Base-by-base conservation (phyloP, 1,140 invertebrate species). In the Anastrepha obliqua region DNA sequence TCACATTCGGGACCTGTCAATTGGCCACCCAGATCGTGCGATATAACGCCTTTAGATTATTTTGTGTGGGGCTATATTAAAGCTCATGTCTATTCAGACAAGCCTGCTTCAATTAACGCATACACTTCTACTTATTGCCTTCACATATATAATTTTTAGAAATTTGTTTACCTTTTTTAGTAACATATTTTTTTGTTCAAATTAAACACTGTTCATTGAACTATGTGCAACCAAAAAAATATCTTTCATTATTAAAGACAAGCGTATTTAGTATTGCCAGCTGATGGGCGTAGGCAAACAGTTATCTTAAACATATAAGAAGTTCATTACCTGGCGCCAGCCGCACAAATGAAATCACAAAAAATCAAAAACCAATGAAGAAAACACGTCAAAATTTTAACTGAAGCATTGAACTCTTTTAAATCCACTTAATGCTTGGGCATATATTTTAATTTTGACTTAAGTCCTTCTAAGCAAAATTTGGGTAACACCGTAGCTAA, bases 171-270 rank as follows among this genome's bases (percentile, higher is more conserved):
- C 29, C 29, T 29, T 29, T 29, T 29, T 29, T 29, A 29, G 29
- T 29, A 29, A 29, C 29, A 42, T 67, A 2, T 6, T 3, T 1
- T 1, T 67, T 13, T 67, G 0, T 2, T 42, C 29, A 11, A 2
- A 39, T 67, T 67, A 74, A 47, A 42, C 64, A 67, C n/a, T 9
- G 64, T 67, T 3, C 64, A 67, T 67, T 67, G 64, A 67, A 67
- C 64, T 67, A 1, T 8, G 20, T 55, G 2, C 64, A 42, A 3
- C 0, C 7, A 55, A 8, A 42, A 67, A 13, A 13, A 65, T 9
- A 65, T 29, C 9, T 3, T 42, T 74, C 15, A 70, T 70, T 44
- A 70, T 44, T 44, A 44, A 44, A 47, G 42, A 29, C 42, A 62
- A 62, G 7, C 13, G 39, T 13, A 20, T 67, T 39, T 13, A 39